Base-by-base conservation (phyloP, 2,888 invertebrate species). In the Hipparchia sbordonii region DNA sequence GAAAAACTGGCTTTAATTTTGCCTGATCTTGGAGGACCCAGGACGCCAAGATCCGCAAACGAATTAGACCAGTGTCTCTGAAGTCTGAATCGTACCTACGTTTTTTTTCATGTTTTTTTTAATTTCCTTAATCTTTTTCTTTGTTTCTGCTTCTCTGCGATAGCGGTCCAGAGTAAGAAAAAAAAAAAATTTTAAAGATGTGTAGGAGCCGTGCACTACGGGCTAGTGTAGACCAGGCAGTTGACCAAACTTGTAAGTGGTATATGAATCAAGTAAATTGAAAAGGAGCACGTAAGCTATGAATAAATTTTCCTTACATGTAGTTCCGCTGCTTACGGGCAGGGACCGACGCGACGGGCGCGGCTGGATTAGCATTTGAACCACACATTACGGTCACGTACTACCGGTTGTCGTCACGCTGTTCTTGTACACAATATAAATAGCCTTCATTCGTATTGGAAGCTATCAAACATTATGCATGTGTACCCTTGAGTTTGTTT, bases 331-430 rank as follows among this genome's bases (percentile, higher is more conserved):
- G 51, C 1, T 6, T 6, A 48, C 7, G 3, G 10, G 39, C 39
- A 46, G 65, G 48, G 39, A 39, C 13, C n/a, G 56, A 0, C 39
- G 8, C 33, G 59, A 2, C 59, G 5, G 59, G 59, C n/a, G 12
- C n/a, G 45, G 61, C 61, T 6, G 67, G 61, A 67, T 72, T 70
- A 67, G 45, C 65, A 68, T 72, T 62, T 68, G 57, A 68, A 45
- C 62, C 56, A 79, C 12, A 76, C 74, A 83, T 80, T 80, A 77
- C 77, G 77, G 80, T 82, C 86, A 86, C 85, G 85, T 84, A 82
- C 75, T 66, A 65, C 70, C 76, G 73, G 78, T 70, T 63, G 51
- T 70, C 72, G 67, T 76, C 72, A 71, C 71, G 67, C 54, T 70
- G 54, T 70, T 59, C 66, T 52, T 65, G 65, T 70, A 70, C 63